Base-by-base conservation (phyloP, 2,113 vertebrate species). In the Platichthys flesus region DNA sequence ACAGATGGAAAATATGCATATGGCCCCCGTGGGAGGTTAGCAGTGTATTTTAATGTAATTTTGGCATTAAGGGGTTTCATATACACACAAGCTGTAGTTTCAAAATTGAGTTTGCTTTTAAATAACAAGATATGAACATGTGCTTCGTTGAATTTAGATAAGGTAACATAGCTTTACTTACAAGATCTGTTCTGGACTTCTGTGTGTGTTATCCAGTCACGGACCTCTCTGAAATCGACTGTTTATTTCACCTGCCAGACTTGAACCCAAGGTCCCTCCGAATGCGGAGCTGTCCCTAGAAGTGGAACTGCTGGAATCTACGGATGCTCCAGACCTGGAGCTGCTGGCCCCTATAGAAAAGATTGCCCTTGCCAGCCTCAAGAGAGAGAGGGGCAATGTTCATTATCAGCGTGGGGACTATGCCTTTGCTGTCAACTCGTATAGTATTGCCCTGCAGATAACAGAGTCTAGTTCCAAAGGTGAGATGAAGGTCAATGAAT, bases 391-490 rank as follows among this genome's bases (percentile, higher is more conserved):
- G 0, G 98, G 98, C 68, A 99, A 99, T 42, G 87, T 92, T 71
- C 95, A 97, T 91, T 99, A 96, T 89, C 97, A 98, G 88, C 95
- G 94, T 0, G 96, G 92, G 0, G 96, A 99, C 79, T 99, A 97
- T 0, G 94, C 97, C 42, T 94, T 97, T 82, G 98, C 98, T 4
- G 94, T 98, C 82, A 98, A 97, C 89, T 99, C 97, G 0, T 99
- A 99, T 0, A 95, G 96, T 88, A 94, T 98, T 0, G 97, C 97
- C 31, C 94, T 98, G 89, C 96, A 96, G 87, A 92, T 97, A 74
- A 93, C 96, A 0, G 91, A 96, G 42, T 96, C 97, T 31, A 97
- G 91, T 81, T 97, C 97, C 2, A 98, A 96, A 98, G 97, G 98
- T 99, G 71, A 89, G 83, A 6, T 3, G 7, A 21, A 18, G 8